A percentile compares a stretch with the other conserved stretches of the same genome.
These are phyloP conservation scores for Pedionomus torquatus DNA, from an alignment of 2,113 vertebrate species.

Conservation along the genomic window DNA sequence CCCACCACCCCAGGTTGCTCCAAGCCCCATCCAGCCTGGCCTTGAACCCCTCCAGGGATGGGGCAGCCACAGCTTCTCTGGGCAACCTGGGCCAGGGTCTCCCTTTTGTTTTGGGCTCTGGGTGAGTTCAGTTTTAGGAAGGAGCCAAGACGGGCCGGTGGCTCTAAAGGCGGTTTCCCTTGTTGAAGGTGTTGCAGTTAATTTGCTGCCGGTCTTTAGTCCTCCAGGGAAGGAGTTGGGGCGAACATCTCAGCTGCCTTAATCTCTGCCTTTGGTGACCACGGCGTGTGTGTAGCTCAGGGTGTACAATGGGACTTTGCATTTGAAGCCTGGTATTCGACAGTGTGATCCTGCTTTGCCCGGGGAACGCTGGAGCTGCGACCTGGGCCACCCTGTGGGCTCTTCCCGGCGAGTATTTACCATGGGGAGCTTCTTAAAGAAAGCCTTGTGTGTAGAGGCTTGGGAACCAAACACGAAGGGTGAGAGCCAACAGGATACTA, in stretches of 20 bases:
- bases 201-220: background rate
- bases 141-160: rapidly evolving
- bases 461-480: background rate
- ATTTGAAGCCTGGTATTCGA: rapidly evolving
- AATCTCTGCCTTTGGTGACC: background rate
- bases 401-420: background rate
- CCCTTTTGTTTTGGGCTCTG: background rate
- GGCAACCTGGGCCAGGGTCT: too few species aligned
- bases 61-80: too few species aligned
- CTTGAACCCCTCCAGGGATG: too few species aligned
- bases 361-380: background rate
- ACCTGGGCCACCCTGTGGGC: background rate
- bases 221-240: background rate
- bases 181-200: background rate
- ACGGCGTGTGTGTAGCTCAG: background rate
- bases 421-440: background rate
- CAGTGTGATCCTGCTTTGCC: background rate
- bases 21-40: too few species aligned
- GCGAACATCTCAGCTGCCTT: background rate
- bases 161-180: background rate
- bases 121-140: background rate
- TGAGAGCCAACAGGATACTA: background rate
- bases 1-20: too few species aligned
- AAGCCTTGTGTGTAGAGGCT: background rate
- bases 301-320: background rate